Evolutionary conservation across 2,113 vertebrate species (phyloP), one percentile per base, ranked within the genome.

Genomic region (Labrus mixtus): DNA sequence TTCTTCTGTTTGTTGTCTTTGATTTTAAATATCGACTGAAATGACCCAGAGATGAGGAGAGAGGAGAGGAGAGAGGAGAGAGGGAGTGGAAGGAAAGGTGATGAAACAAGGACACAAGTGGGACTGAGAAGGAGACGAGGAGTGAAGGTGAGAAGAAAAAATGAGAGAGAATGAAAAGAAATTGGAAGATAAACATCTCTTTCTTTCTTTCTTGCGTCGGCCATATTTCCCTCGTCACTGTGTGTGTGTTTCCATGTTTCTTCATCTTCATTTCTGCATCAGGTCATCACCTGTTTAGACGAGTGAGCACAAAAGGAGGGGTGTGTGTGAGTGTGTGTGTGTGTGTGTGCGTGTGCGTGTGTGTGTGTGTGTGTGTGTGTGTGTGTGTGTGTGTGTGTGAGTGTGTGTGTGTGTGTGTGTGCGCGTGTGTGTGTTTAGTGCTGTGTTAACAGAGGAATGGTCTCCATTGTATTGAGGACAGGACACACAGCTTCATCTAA

Each of bases 191-290:
- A 55, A 25, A 33, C 1, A 15, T 1, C 3, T 10, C 10, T 29
- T 15, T 56, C 57, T 79, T 25, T 1, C 25, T 25, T 25, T 8
- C 53, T 50, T 43, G 39, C 76, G 75, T 64, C 70, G 3, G 53
- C 60, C 58, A 70, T 87, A 77, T 78, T 71, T 90, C 90, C 69
- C 46, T 91, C 89, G 70, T 54, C 86, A 48, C 56, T 45, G 8
- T 69, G 66, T 54, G 23, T 57, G 13, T 56, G 50, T 78, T 12
- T 57, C 22, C 25, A 36, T 19, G 36, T 68, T 20, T 41, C 25
- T 56, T n/a, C n/a, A n/a, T n/a, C n/a, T n/a, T n/a, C n/a, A n/a
- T n/a, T n/a, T n/a, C n/a, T n/a, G n/a, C n/a, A 50, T 43, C 22
- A 63, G 60, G 68, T 80, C 65, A 83, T 78, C 78, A 82, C 64